A percentile compares a stretch with the other conserved stretches of the same genome.
These are phyloP conservation scores for Rhabdomys pumilio DNA, from an alignment of 2,797 vertebrate genomes.

Conservation along the genomic window DNA sequence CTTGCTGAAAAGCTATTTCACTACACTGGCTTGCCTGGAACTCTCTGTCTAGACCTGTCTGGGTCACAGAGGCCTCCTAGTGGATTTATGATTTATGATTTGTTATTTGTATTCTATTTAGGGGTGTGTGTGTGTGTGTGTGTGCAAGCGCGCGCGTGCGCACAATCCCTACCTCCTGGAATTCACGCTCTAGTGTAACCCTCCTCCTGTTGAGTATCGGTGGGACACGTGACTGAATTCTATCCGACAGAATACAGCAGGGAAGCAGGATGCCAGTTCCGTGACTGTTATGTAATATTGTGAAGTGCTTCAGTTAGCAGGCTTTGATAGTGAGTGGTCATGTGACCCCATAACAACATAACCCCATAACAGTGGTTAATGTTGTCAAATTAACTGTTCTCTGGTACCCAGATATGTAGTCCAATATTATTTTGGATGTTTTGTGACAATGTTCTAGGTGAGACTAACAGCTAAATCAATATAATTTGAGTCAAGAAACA, in stretches of 20 bases:
- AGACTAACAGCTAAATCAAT: slow-evolving; percentile 34
- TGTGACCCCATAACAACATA: not conserved
- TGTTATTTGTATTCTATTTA: not conserved
- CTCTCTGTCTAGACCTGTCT: not conserved
- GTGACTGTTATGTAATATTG: slow-evolving; percentile 6
- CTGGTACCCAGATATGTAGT: not conserved
- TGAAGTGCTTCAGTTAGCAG: not conserved
- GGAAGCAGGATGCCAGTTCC: not conserved
- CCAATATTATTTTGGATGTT: not conserved
- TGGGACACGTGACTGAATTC: not conserved
- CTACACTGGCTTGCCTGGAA: not conserved
- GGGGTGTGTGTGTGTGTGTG: not conserved
- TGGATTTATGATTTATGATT: not conserved
- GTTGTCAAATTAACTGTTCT: not conserved
- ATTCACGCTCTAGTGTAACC: not conserved
- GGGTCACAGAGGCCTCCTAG: not conserved
- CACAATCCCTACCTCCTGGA: not conserved
- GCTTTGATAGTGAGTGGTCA: not conserved
- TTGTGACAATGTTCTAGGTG: not conserved
- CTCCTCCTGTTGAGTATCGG: not conserved
- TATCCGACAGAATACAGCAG: not conserved
- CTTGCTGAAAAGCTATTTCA: not conserved
- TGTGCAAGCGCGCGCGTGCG: too few species aligned
- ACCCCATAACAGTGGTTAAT: not conserved
- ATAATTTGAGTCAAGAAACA: slow-evolving; percentile 10